Evolutionary conservation across 2,113 vertebrate species (phyloP), one percentile per base, ranked within the genome.

Genomic region (Hippopotamus amphibius): DNA sequence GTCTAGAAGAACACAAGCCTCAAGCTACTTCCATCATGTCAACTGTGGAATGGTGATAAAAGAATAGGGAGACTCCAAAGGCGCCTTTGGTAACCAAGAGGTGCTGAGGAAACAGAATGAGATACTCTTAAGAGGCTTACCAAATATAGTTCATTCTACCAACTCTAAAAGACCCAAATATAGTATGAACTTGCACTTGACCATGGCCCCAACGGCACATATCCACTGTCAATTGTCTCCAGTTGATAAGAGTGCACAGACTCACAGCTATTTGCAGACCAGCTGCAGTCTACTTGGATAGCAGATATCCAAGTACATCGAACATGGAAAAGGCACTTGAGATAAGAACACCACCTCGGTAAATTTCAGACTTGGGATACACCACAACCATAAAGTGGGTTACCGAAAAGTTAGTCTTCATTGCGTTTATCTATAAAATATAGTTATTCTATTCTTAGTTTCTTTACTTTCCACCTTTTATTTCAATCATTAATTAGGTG

Each of bases 171-270:
- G 79, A 88, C 59, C 96, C 97, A 97, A 98, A 97, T 96, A 97
- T 96, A 97, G 97, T 22, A 87, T 50, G 61, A 61, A 93, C 96
- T 77, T 97, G 92, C 66, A 79, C 89, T 97, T 97, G 95, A 88
- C 83, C 69, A 13, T 72, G 79, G 66, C 33, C 84, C 48, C 59
- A 22, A 71, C 33, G 77, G 68, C 59, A 90, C 95, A 77, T 26
- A 95, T 30, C 79, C 90, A 84, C 48, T 77, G 63, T 68, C 68
- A 90, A 93, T 91, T 86, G 96, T 80, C 94, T 92, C 55, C 66
- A 85, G 68, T 30, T 77, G 97, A 97, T 97, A 96, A 96, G 92
- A 90, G 91, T 4, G 30, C n/a, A 93, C 80, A 80, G 80, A 84
- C 92, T 90, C 69, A 59, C 22, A 90, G 95, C 96, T 96, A 97